Evolutionary conservation across 2,888 invertebrate species (phyloP), one percentile per base, ranked within the genome.

Genomic region (Ophion slaviceki): DNA sequence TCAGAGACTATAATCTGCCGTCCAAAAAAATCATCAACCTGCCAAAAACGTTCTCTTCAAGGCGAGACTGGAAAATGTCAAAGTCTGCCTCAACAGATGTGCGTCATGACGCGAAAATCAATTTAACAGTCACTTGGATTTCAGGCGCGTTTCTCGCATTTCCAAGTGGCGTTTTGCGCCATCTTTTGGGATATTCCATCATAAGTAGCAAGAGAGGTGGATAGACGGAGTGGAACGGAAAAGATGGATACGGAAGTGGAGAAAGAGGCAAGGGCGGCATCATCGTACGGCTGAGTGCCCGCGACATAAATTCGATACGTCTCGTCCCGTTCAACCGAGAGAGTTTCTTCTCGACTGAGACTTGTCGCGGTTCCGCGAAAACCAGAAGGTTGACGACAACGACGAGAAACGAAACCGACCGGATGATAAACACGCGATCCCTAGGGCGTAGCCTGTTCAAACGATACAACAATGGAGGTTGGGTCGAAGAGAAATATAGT

Each of bases 251-350:
- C 32, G 47, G 10, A 77, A 36, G 64, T 70, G 78, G 14, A 66
- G 36, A 67, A 57, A 78, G 32, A 66, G 61, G 66, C 11, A 8
- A 62, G 64, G n/a, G 24, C 57, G 76, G 78, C 78, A 80, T 83
- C 74, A 68, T 59, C 62, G 81, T 67, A 53, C 80, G 74, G 74
- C 84, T 70, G 84, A 84, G 80, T 84, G 82, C 71, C 71, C 72
- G 32, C 76, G 82, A 84, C 86, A 82, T 80, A 84, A 82, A 84
- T 84, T 82, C 84, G 77, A 87, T 87, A 84, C 80, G 80, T 47
- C 75, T 71, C 72, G 76, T 75, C 57, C 28, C 80, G 76, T 64
- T 45, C 72, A 45, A 61, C n/a, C 45, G 28, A 32, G 64, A 66
- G 66, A 70, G 64, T 87, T 85, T 84, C 76, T 77, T 80, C 79